A percentile compares a stretch with the other conserved stretches of the same genome.
These are phyloP conservation scores for Anthopleura xanthogrammica DNA, from an alignment of 92 coral and sea anemone genomes.

Conservation along the genomic window DNA sequence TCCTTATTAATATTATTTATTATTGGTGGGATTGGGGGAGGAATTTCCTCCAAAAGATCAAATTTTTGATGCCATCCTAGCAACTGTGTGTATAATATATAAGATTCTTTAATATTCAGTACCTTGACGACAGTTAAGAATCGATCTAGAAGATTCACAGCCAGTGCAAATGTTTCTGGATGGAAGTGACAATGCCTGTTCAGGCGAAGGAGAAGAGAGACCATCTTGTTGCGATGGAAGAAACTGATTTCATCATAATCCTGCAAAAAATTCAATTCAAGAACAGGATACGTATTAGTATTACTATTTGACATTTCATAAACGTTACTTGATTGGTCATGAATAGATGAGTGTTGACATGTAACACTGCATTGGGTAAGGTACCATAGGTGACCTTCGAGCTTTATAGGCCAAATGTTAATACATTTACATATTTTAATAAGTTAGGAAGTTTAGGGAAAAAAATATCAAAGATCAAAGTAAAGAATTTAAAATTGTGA, in stretches of 20 bases:
- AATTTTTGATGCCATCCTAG: not conserved
- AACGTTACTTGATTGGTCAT: too few relatives aligned
- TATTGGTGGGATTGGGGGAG: not conserved
- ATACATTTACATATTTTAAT: too few relatives aligned
- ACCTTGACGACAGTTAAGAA: constrained; percentile 93
- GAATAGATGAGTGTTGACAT: too few relatives aligned
- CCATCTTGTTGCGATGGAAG: constrained; percentile 82
- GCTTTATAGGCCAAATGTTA: too few relatives aligned
- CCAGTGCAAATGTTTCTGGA: constrained; percentile 94
- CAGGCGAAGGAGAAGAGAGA: constrained; percentile 66
- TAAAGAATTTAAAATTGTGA: too few relatives aligned
- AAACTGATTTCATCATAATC: constrained; percentile 85
- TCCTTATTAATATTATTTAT: too few relatives aligned
- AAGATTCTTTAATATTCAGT: not conserved
- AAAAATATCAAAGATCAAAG: too few relatives aligned
- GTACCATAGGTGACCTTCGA: too few relatives aligned
- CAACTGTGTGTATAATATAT: too few relatives aligned
- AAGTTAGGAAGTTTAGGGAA: too few relatives aligned
- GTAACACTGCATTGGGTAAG: too few relatives aligned
- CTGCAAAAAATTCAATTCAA: constrained; percentile 15
- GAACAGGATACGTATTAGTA: not conserved
- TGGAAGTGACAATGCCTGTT: constrained; percentile 95
- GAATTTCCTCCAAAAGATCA: not conserved
- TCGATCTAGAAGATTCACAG: constrained; percentile 89
- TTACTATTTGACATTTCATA: too few relatives aligned